Conservation (phyloP, 2,113 vertebrate genomes). For the Petaurus breviceps region DNA sequence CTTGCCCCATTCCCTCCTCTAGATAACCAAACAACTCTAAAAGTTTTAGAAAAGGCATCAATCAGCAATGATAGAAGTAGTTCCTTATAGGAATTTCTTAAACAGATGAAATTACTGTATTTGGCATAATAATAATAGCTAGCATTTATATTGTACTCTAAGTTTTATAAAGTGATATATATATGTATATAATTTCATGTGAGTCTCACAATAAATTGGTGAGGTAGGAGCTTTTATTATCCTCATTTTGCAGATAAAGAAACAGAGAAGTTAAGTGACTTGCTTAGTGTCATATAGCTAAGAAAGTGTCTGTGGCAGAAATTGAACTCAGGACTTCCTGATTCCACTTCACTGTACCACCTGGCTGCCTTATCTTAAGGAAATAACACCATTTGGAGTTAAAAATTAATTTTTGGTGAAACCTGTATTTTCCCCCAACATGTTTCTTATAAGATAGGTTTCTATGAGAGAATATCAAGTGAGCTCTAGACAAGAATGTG, state of each 20-base stretch:
- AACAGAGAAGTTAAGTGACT: neutral
- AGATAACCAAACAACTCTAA: neutral
- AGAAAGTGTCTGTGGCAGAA: neutral
- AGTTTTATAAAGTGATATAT: neutral
- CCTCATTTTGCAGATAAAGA: neutral
- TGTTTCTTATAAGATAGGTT: constrained; percentile 13
- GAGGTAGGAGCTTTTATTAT: neutral
- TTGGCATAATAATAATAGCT: neutral
- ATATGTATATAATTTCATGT: neutral
- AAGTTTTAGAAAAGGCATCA: neutral
- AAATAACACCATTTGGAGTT: constrained; percentile 27
- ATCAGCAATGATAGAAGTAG: neutral
- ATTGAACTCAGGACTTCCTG: neutral
- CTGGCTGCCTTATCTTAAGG: neutral
- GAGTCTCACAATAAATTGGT: neutral
- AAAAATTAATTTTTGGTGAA: constrained; percentile 38
- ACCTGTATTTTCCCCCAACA: neutral
- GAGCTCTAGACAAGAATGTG: constrained; percentile 4
- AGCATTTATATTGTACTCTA: neutral
- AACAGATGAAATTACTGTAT: neutral
- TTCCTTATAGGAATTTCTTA: neutral
- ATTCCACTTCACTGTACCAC: neutral
- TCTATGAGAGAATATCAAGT: constrained; percentile 4
- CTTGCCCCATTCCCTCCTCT: neutral
- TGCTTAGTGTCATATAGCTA: neutral